These are phyloP conservation scores for Miichthys miiuy DNA, from an alignment of 2,797 vertebrate genomes.

Conservation along the genomic window DNA sequence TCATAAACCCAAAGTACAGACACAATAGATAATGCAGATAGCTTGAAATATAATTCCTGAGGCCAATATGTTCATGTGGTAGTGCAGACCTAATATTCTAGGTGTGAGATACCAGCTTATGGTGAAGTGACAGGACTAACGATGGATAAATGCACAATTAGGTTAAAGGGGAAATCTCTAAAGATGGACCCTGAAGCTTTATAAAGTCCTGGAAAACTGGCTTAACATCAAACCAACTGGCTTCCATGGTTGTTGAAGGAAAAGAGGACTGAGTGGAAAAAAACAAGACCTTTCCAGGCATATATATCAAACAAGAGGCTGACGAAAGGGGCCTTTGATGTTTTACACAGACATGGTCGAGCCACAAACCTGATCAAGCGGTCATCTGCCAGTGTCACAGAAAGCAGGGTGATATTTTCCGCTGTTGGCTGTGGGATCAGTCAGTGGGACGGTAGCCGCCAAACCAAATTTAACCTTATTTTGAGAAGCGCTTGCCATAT, in stretches of 20 bases:
- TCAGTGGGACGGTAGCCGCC: conserved; percentile 11
- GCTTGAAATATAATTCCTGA: not conserved
- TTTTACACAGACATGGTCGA: conserved; percentile 21
- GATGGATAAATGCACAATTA: conserved; percentile 15
- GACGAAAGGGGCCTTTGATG: conserved; percentile 15
- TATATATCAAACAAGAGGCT: conserved; percentile 33
- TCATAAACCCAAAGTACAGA: not conserved
- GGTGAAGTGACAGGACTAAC: not conserved
- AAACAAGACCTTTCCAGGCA: not conserved
- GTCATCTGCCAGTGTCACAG: conserved; percentile 18
- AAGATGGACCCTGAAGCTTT: not conserved
- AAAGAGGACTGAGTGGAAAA: not conserved
- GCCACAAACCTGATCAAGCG: conserved; percentile 23
- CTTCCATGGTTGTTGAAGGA: not conserved
- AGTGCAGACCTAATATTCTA: not conserved
- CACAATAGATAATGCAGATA: no score
- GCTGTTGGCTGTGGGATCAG: conserved; percentile 34
- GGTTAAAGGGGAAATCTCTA: not conserved
- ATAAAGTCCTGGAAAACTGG: conserved; percentile 9
- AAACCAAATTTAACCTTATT: conserved; percentile 1
- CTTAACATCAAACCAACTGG: not conserved
- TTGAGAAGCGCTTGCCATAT: conserved; percentile 14
- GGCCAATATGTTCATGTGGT: not conserved
- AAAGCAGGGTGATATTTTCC: conserved; percentile 19
- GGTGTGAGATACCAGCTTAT: no score